phyloP scores from a whole-genome alignment of 23 tunicate genomes.

The Phallusia fumigata region DNA sequence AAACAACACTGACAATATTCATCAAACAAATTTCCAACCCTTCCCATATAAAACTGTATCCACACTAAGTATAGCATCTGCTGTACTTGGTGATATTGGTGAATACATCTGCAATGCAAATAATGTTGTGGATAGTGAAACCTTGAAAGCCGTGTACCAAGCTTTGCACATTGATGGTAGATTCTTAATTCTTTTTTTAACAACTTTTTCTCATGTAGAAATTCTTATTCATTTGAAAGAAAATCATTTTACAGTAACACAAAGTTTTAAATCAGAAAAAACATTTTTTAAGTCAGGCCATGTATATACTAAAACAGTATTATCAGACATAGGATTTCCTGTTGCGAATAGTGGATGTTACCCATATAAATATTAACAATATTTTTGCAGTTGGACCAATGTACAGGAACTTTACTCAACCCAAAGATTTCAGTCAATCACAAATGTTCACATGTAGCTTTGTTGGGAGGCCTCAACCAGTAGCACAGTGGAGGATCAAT shows the following conservation, averaged over 20 bases:
- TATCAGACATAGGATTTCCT: too few species aligned
- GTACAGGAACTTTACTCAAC: neutral
- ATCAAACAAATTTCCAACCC: neutral
- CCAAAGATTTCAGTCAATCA: neutral
- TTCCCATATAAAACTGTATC: neutral
- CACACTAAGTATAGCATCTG: neutral
- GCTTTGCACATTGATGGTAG: neutral
- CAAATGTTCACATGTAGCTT: conserved; percentile 3
- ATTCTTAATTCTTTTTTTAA: too few species aligned
- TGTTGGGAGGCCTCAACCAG: neutral
- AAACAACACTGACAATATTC: neutral
- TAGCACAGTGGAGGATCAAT: conserved; percentile 8
- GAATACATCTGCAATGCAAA: neutral
- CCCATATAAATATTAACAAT: too few species aligned
- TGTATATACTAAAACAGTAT: too few species aligned
- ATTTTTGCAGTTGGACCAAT: neutral
- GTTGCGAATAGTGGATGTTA: too few species aligned
- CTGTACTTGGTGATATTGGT: neutral
- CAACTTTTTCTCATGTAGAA: too few species aligned
- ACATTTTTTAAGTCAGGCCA: too few species aligned
- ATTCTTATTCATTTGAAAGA: too few species aligned
- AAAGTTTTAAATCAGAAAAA: too few species aligned
- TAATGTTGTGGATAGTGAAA: neutral
- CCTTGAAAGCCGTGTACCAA: neutral
- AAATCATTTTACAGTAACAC: too few species aligned